These are phyloP conservation scores for Chanos chanos DNA, from an alignment of 2,797 vertebrate genomes.

Conservation along the genomic window DNA sequence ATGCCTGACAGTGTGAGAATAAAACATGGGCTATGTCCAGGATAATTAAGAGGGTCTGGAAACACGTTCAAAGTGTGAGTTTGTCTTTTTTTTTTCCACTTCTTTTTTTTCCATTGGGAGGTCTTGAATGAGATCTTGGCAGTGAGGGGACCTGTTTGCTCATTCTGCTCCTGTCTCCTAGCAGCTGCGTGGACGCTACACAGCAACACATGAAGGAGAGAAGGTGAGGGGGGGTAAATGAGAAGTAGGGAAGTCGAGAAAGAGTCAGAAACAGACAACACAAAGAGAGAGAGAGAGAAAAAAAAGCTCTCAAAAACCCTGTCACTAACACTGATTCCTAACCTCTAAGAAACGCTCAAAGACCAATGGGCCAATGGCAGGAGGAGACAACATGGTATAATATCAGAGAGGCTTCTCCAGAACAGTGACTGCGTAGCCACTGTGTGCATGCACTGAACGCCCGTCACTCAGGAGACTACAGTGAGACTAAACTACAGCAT, in stretches of 20 bases:
- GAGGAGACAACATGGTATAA: background rate
- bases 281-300: slow-evolving; percentile 17
- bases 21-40: slow-evolving; percentile 24
- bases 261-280: too few relatives aligned
- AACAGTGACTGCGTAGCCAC: too few relatives aligned
- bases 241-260: too few relatives aligned
- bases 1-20: slow-evolving; percentile 37
- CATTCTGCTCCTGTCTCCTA: slow-evolving; percentile 64
- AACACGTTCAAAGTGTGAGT: background rate
- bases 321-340: background rate
- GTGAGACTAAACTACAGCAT: too few relatives aligned
- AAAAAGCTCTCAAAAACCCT: background rate
- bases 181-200: too few relatives aligned
- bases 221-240: too few relatives aligned
- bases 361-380: too few relatives aligned
- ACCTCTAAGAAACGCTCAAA: too few relatives aligned
- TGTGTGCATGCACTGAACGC: too few relatives aligned
- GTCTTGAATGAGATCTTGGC: slow-evolving; percentile 45
- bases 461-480: too few relatives aligned
- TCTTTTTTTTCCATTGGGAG: too few relatives aligned
- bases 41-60: background rate
- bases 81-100: slow-evolving; percentile 32
- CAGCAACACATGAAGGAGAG: too few relatives aligned
- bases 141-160: slow-evolving; percentile 60
- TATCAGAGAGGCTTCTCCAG: background rate